These are phyloP conservation scores for Upupa epops DNA, from an alignment of 2,113 vertebrate genomes.

Conservation along the genomic window DNA sequence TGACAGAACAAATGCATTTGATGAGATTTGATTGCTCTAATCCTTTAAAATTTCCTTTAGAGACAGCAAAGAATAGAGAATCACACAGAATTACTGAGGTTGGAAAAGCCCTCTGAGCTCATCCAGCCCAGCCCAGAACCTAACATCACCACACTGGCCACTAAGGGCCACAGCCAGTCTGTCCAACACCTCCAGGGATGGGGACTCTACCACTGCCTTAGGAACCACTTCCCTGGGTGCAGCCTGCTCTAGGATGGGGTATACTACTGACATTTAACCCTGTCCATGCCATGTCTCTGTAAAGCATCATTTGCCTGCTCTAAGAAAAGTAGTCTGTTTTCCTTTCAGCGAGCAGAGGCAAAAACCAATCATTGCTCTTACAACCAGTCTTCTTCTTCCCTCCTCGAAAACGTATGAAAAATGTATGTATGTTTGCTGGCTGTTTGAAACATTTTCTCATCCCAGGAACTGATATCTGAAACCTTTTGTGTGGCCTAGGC, in stretches of 20 bases:
- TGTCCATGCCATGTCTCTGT: neutral
- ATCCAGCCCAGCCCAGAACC: neutral
- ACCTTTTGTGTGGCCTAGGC: neutral
- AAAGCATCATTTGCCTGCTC: neutral
- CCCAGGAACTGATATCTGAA: neutral
- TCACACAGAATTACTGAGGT: too few relatives aligned
- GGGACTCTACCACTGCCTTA: too few relatives aligned
- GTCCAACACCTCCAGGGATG: too few relatives aligned
- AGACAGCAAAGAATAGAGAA: neutral
- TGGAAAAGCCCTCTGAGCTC: neutral
- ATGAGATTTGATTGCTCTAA: neutral
- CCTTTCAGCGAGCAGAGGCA: neutral
- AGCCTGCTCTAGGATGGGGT: too few relatives aligned
- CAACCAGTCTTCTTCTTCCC: neutral
- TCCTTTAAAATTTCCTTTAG: neutral
- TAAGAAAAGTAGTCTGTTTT: neutral
- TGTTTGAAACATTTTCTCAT: neutral
- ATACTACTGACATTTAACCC: neutral
- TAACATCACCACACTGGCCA: neutral
- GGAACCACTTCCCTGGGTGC: too few relatives aligned
- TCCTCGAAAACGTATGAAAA: neutral
- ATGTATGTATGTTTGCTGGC: neutral
- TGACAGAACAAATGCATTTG: neutral
- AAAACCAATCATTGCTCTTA: neutral
- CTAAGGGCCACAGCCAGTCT: too few relatives aligned